Evolutionary conservation across 2,888 invertebrate genomes (phyloP).

Genomic region (Adelphocoris suturalis): DNA sequence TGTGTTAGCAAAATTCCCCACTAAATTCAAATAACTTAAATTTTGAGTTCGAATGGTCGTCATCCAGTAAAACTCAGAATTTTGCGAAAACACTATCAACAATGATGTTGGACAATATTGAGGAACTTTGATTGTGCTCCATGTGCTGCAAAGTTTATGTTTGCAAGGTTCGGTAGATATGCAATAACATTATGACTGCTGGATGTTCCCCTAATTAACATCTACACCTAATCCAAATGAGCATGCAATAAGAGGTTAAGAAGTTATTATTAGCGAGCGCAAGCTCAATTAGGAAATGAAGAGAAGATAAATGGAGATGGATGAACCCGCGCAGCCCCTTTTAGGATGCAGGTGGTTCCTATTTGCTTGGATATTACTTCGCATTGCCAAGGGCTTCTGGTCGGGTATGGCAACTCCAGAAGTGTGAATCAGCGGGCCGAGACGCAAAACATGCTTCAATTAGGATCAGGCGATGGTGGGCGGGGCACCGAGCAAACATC

Average conservation of each 20-base stretch:
- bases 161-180: too few relatives aligned
- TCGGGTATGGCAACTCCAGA: not conserved
- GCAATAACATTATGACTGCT: too few relatives aligned
- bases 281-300: slow-evolving; percentile 54
- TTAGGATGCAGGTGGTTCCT: slow-evolving; percentile 46
- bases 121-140: too few relatives aligned
- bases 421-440: slow-evolving; percentile 18
- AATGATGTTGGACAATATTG: too few relatives aligned
- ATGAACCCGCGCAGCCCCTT: not conserved
- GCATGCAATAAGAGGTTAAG: not conserved
- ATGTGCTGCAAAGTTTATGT: too few relatives aligned
- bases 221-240: too few relatives aligned
- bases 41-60: too few relatives aligned
- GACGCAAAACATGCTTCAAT: slow-evolving; percentile 37
- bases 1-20: too few relatives aligned
- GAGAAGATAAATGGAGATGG: slow-evolving; percentile 27
- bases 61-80: too few relatives aligned
- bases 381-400: slow-evolving; percentile 6
- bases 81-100: too few relatives aligned
- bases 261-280: slow-evolving; percentile 2
- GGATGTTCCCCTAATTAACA: too few relatives aligned
- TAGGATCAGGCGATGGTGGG: slow-evolving; percentile 4
- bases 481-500: not conserved
- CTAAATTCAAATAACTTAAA: too few relatives aligned
- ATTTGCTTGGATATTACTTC: slow-evolving; percentile 47